A percentile compares a stretch with the other conserved stretches of the same genome.
Conservation (phyloP, 2,797 vertebrate genomes). For the Bradypodion pumilum region DNA sequence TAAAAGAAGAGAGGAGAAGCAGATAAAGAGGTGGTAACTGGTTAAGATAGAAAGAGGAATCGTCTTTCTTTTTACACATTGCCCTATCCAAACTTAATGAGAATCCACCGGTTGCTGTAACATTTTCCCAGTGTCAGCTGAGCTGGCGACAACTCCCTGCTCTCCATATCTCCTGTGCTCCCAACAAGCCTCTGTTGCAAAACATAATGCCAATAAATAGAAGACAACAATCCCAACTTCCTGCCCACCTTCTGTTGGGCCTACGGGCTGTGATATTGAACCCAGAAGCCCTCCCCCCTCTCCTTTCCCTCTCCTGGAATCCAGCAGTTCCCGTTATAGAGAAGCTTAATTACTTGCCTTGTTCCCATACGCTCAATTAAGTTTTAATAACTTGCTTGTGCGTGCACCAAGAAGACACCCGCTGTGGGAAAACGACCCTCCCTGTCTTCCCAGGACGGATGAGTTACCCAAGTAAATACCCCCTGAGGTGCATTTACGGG, state of each 20-base stretch:
- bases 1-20: not conserved
- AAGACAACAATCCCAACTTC: not conserved
- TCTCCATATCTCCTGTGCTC: too few relatives aligned
- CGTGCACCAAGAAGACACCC: conserved; percentile 20
- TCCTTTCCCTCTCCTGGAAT: not conserved
- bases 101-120: conserved; percentile 31
- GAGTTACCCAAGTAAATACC: conserved; percentile 16
- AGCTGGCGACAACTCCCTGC: conserved; percentile 23
- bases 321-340: conserved; percentile 25
- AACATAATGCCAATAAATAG: not conserved
- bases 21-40: conserved; percentile 12
- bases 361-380: conserved; percentile 42
- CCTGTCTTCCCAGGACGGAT: conserved; percentile 4
- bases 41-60: conserved; percentile 5
- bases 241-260: not conserved
- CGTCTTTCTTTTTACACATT: conserved; percentile 17
- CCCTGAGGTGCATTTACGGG: not conserved
- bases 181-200: conserved; percentile 1
- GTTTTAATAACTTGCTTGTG: conserved; percentile 39
- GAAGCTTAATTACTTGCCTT: conserved; percentile 30
- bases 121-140: conserved; percentile 30
- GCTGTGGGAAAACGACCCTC: not conserved
- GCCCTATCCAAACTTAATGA: conserved; percentile 39
- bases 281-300: not conserved
- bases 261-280: not conserved